Conservation (phyloP, 2,797 vertebrate genomes). For the Sebastes nivosus region DNA sequence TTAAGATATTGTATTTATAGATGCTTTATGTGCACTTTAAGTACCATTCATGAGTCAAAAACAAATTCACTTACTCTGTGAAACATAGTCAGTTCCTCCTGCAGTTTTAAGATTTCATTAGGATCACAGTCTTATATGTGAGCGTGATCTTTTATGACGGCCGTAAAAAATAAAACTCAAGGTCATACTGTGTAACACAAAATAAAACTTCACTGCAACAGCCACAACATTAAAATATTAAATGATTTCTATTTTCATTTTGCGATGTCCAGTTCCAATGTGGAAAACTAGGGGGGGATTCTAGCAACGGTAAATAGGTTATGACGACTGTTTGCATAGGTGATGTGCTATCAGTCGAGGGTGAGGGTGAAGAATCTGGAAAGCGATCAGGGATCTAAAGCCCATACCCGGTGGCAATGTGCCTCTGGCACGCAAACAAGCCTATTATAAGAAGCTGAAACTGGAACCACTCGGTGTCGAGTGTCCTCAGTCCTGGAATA, state of each 20-base stretch:
- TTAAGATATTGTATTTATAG: background rate
- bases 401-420: constrained; percentile 18
- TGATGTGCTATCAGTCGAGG: constrained; percentile 17
- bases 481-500: constrained; percentile 77
- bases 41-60: background rate
- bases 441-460: constrained; percentile 79
- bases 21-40: background rate
- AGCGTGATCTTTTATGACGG: constrained; percentile 6
- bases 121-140: constrained; percentile 12
- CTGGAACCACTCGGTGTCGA: constrained; percentile 61
- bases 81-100: background rate
- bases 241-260: background rate
- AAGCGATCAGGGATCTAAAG: constrained; percentile 45
- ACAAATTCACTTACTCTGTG: background rate
- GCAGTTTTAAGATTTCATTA: constrained; percentile 11
- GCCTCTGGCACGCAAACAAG: constrained; percentile 64
- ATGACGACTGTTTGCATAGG: constrained; percentile 44
- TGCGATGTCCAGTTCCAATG: background rate
- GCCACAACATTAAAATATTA: background rate
- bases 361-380: constrained; percentile 41
- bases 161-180: constrained; percentile 19
- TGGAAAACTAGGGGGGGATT: background rate
- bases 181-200: background rate
- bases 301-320: constrained; percentile 35
- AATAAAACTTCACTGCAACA: background rate